Evolutionary conservation across 1,140 invertebrate genomes (phyloP).

Genomic region (Magallana ariakensis): DNA sequence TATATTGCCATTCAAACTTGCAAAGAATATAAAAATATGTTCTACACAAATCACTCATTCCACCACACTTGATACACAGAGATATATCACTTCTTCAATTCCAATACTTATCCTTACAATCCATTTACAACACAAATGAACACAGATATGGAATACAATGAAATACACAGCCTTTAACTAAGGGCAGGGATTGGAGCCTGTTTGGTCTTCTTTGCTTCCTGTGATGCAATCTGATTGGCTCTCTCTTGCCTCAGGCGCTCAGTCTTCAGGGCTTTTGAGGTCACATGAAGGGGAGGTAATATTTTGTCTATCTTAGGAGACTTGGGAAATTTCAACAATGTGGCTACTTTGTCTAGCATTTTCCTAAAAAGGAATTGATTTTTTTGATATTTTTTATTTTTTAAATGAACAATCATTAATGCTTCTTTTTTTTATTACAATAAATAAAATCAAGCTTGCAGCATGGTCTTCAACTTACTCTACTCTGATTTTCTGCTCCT

Average conservation of each 20-base stretch:
- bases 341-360: constrained; percentile 72
- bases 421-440: too few relatives aligned
- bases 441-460: too few relatives aligned
- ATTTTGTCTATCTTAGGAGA: constrained; percentile 76
- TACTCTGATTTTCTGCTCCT: constrained; percentile 71
- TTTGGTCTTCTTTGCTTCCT: constrained; percentile 61
- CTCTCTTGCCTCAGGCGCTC: constrained; percentile 69
- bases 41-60: neutral
- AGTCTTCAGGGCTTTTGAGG: constrained; percentile 64
- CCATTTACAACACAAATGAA: neutral
- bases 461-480: constrained; percentile 70
- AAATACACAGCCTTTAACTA: neutral
- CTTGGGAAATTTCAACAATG: constrained; percentile 75
- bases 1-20: constrained; percentile 27
- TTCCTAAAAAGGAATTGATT: constrained; percentile 58
- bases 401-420: too few relatives aligned
- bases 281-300: constrained; percentile 74
- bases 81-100: neutral
- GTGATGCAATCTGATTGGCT: constrained; percentile 54
- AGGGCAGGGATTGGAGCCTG: constrained; percentile 55
- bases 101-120: neutral
- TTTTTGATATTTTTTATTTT: neutral
- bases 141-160: constrained; percentile 34
- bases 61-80: neutral
- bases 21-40: neutral